Evolutionary conservation across 1,140 invertebrate species (phyloP).

Genomic region (Metaphire vulgaris): DNA sequence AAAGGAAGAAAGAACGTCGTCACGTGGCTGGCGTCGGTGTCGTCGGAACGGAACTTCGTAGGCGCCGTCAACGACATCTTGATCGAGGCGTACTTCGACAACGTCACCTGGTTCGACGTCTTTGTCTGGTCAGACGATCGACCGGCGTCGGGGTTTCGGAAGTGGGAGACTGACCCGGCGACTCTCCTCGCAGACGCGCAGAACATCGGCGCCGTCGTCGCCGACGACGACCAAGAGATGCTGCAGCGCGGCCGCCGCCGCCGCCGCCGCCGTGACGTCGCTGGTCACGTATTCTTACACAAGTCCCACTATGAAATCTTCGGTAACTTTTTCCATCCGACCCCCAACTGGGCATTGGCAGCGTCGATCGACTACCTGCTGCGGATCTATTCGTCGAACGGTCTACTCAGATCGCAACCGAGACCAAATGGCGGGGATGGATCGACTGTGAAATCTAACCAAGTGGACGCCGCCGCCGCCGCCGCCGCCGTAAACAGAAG

Average conservation of each 20-base stretch:
- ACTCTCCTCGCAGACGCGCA: background rate
- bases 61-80: background rate
- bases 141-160: background rate
- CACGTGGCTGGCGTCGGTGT: background rate
- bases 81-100: background rate
- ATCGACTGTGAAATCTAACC: too few relatives aligned
- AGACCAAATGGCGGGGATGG: too few relatives aligned
- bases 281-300: background rate
- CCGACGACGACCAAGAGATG: background rate
- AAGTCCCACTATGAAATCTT: background rate
- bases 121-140: background rate
- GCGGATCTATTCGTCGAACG: background rate
- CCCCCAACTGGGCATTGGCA: background rate
- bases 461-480: too few relatives aligned
- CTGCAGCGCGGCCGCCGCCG: too few relatives aligned
- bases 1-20: background rate
- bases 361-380: background rate
- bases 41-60: background rate
- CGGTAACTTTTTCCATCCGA: background rate
- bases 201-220: background rate
- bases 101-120: background rate
- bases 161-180: background rate
- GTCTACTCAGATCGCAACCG: too few relatives aligned
- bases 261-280: too few relatives aligned
- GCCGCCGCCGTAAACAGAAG: too few relatives aligned